Evolutionary conservation across 2,888 invertebrate genomes (phyloP).

Genomic region (Chamaedrilus cognettii): DNA sequence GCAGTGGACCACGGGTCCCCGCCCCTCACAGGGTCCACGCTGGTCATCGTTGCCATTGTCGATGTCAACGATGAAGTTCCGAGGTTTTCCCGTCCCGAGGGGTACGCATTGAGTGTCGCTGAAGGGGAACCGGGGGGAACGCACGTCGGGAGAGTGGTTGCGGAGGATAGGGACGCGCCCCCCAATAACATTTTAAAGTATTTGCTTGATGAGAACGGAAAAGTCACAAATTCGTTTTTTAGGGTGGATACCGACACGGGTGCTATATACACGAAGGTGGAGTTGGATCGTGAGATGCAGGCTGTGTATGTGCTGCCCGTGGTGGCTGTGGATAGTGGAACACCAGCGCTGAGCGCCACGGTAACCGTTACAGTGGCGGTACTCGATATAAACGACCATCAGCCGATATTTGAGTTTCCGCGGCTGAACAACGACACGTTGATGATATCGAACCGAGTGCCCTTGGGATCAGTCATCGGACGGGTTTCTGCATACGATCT

Average conservation of each 20-base stretch:
- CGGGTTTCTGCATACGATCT: slow-evolving; percentile 23
- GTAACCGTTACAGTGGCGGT: slow-evolving; percentile 34
- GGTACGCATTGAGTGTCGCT: slow-evolving; percentile 32
- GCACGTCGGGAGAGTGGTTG: slow-evolving; percentile 31
- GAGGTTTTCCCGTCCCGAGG: slow-evolving; percentile 22
- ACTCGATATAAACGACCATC: slow-evolving; percentile 32
- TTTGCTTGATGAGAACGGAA: neutral
- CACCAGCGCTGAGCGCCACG: slow-evolving; percentile 21
- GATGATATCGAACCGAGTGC: slow-evolving; percentile 23
- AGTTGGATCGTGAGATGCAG: slow-evolving; percentile 30
- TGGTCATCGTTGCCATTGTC: slow-evolving; percentile 60
- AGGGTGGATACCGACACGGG: slow-evolving; percentile 26
- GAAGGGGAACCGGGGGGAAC: slow-evolving; percentile 52
- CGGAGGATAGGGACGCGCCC: slow-evolving; percentile 29
- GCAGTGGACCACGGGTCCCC: slow-evolving; percentile 84
- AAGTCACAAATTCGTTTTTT: slow-evolving; percentile 12
- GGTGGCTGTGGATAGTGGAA: slow-evolving; percentile 18
- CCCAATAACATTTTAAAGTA: slow-evolving; percentile 4
- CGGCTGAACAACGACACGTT: slow-evolving; percentile 24
- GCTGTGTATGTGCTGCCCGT: slow-evolving; percentile 28
- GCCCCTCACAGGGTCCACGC: slow-evolving; percentile 83
- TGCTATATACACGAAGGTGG: slow-evolving; percentile 17
- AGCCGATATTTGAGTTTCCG: slow-evolving; percentile 29
- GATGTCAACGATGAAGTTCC: slow-evolving; percentile 39
- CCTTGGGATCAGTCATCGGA: slow-evolving; percentile 24